A percentile compares a stretch with the other conserved stretches of the same genome.
Conservation (phyloP, 2,113 vertebrate species). For the Regulus satrapa region DNA sequence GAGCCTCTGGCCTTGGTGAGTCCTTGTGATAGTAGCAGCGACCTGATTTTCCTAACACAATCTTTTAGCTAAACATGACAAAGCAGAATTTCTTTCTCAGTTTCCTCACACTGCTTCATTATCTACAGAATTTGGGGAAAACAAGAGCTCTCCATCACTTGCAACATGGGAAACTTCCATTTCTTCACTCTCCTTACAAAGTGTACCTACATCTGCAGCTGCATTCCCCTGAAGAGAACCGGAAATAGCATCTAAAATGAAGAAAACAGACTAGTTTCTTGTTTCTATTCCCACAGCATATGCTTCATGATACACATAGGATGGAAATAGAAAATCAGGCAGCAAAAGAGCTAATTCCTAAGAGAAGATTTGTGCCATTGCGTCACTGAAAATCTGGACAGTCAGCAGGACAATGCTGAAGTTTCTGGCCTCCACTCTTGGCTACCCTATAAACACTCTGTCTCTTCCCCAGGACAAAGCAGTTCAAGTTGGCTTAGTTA, state of each 20-base stretch:
- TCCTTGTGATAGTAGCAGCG: not conserved
- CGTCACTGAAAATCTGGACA: not conserved
- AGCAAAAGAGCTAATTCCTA: not conserved
- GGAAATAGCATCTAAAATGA: not conserved
- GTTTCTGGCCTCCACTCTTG: not conserved
- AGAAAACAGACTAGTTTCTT: not conserved
- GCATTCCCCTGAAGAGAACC: not conserved
- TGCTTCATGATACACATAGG: not conserved
- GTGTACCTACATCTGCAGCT: not conserved
- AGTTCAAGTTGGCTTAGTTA: not conserved
- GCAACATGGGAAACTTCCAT: not conserved
- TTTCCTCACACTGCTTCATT: not conserved
- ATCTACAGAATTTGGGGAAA: not conserved
- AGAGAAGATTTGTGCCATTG: not conserved
- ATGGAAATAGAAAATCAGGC: not conserved
- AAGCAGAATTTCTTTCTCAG: not conserved
- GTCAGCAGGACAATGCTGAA: not conserved
- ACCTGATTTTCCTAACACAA: not conserved
- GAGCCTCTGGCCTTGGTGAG: not conserved
- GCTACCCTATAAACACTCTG: not conserved
- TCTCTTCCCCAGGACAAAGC: not conserved
- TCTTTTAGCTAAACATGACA: not conserved
- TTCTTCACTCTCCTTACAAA: not conserved
- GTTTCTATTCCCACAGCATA: not conserved
- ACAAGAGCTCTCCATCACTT: not conserved